Base-by-base conservation (phyloP, 2,888 invertebrate genomes). In the Mythimna ferrago region DNA sequence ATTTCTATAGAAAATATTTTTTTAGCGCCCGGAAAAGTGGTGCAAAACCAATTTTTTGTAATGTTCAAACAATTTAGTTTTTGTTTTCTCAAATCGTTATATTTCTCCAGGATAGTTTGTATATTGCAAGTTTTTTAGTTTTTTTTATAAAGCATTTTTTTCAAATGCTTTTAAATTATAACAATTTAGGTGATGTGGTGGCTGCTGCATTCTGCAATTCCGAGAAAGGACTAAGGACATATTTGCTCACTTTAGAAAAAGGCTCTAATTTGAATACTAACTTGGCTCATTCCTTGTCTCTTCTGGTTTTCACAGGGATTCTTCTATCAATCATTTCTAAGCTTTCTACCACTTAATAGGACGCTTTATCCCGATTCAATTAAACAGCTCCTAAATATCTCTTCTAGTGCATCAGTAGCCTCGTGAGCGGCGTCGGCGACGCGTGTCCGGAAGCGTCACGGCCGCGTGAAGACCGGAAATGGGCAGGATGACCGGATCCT, bases 381-480 rank as follows among this genome's bases (percentile, higher is more conserved):
- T 66, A 70, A 75, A 51, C 60, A 71, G 10, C 56, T 63, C 44
- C 65, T 71, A 80, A 81, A 80, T 81, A 73, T 88, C 90, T 63
- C 88, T 90, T 95, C 94, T 86, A 94, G 94, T 82, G 75, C 38
- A 77, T 81, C 73, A 91, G 91, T 86, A 90, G 92, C 92, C 81
- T 74, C 78, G 91, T 81, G 83, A 86, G 89, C 91, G 90, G 89
- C 94, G 92, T 91, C 92, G 93, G 92, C 94, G 95, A 94, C 95
- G 95, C 94, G 94, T 93, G 95, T 90, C 95, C 96, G 96, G 96
- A 96, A 95, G 96, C 96, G 95, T 95, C 96, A 96, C 95, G 95
- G 95, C 95, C 95, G 95, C 95, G 95, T 96, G 96, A 96, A 96
- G 96, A 96, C 96, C 96, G 96, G 96, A 96, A 96, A 96, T 96